These are phyloP conservation scores for Mellivora capensis DNA, from an alignment of 2,113 vertebrate species.

Conservation along the genomic window DNA sequence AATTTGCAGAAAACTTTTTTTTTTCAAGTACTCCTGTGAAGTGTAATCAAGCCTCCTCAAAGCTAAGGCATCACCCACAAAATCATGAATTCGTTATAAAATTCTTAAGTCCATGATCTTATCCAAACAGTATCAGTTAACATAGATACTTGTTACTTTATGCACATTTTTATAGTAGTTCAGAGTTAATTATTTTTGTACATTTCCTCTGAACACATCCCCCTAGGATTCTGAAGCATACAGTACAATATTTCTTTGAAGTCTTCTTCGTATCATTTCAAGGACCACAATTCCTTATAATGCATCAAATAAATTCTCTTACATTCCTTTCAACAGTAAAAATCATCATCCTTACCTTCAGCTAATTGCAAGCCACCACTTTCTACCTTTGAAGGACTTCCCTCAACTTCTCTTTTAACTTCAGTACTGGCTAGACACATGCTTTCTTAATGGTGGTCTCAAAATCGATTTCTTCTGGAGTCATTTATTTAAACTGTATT, in stretches of 20 bases:
- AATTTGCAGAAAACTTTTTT: neutral
- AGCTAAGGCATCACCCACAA: neutral
- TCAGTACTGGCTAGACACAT: neutral
- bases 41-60: neutral
- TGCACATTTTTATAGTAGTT: neutral
- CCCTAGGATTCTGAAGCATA: neutral
- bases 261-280: neutral
- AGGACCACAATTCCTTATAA: neutral
- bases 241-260: neutral
- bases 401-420: neutral
- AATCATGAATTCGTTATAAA: neutral
- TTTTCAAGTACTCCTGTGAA: neutral
- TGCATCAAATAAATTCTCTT: neutral
- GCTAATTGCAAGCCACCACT: neutral
- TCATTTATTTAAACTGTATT: neutral
- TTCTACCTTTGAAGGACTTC: neutral
- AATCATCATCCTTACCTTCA: neutral
- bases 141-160: neutral
- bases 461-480: neutral
- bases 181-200: neutral
- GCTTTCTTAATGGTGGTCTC: neutral
- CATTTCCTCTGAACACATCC: neutral
- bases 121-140: neutral
- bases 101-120: neutral
- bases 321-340: neutral